Evolutionary conservation across 2,113 vertebrate species (phyloP), one percentile per base, ranked within the genome.

Genomic region (Notechis scutatus): DNA sequence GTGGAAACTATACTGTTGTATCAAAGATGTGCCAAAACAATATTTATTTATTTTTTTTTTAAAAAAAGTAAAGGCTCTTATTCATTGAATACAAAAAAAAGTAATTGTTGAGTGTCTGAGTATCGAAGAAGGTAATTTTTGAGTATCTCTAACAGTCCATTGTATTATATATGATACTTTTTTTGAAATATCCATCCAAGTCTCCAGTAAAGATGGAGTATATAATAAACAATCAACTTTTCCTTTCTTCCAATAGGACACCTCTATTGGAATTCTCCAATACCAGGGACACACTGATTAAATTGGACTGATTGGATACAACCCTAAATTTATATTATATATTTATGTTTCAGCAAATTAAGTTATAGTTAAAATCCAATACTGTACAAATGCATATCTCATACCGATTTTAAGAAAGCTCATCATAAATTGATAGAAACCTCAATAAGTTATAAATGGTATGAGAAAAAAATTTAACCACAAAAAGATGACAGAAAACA

Each of bases 401-500:
- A 91, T 3, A 6, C 85, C 92, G 88, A 90, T 92, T 3, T 93
- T 91, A 92, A 3, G 54, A 45, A 0, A 93, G 20, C 39, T 87
- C n/a, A 88, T 90, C 54, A 59, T 39, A 81, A 34, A 42, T 3
- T 42, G 74, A 39, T 91, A 85, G 86, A 57, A 94, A 21, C 54
- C 47, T 52, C 21, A 81, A 42, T 89, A 94, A 96, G 95, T 91
- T 96, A 94, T 92, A 96, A 56, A 92, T 74, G 93, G 95, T 93
- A 64, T 55, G 52, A 21, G 93, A 92, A 93, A 21, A 50, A 93
- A 59, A 42, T 86, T 55, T 85, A 94, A 96, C 88, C 87, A 93
- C 69, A 95, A 94, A 93, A 87, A 91, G 85, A 94, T 92, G 89
- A 94, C 42, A 96, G 88, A 95, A 95, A 92, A 95, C 20, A 91